Evolutionary conservation across 2,797 vertebrate species (phyloP), one percentile per base, ranked within the genome.

Genomic region (Basileuterus tristriatus): DNA sequence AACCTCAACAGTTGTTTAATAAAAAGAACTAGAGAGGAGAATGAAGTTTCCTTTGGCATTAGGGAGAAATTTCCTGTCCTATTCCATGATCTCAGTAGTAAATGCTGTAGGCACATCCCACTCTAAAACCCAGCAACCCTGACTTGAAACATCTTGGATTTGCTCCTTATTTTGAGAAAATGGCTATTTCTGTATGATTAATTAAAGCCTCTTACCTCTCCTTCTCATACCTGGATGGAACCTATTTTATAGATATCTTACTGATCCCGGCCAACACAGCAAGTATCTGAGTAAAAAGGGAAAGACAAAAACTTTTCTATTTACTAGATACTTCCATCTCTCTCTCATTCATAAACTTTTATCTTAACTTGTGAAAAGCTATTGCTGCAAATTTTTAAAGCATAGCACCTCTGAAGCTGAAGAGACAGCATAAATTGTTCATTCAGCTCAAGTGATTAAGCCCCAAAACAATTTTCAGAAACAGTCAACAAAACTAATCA

Each of bases 51-150:
- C 85, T 93, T 97, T 97, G 97, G 95, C 97, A 87, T 41, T 27
- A 92, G 60, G 56, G 29, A 93, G 79, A 76, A 86, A 96, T 96
- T 97, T 97, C 92, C 95, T 95, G 87, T 89, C 74, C 70, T 89
- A 83, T 94, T 97, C 96, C 92, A 91, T 97, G 97, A 98, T 96
- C 97, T 97, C 97, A 95, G 39, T 62, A 94, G 79, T 58, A 87
- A 94, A 77, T 60, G 55, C 81, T 89, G 60, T 82, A 93, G 87
- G 91, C 47, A 70, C 79, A 95, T 90, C 86, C 49, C 41, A 55
- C 43, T 46, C 78, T 75, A 77, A 84, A 72, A 80, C 30, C 56
- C 71, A 83, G 29, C 7, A 24, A 89, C 37, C 36, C 83, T 64
- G 18, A 72, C 47, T 80, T 94, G 79, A 93, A 87, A 77, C 39